Evolutionary conservation across 2,888 invertebrate genomes (phyloP).

Genomic region (Ferrisia virgata): DNA sequence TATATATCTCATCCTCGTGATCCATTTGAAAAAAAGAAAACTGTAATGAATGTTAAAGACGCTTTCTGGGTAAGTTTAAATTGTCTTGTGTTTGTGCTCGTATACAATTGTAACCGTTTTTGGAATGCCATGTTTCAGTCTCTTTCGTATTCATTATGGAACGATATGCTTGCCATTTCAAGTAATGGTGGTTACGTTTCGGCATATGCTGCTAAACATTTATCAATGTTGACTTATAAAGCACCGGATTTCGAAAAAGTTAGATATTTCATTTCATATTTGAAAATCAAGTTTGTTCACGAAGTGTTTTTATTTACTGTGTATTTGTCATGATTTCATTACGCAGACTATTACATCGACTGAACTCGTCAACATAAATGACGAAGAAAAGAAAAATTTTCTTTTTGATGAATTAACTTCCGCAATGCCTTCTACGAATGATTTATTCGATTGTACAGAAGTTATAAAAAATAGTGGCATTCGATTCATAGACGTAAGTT

Average conservation of each 20-base stretch:
- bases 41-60: constrained; percentile 12
- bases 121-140: constrained; percentile 6
- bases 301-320: neutral
- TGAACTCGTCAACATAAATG: neutral
- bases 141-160: constrained; percentile 38
- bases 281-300: neutral
- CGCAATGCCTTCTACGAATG: neutral
- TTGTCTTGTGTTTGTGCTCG: neutral
- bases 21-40: constrained; percentile 23
- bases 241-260: constrained; percentile 37
- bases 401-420: neutral
- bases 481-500: constrained; percentile 33
- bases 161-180: constrained; percentile 22
- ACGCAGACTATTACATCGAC: constrained; percentile 19
- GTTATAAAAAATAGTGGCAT: neutral
- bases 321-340: neutral
- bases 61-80: constrained; percentile 25
- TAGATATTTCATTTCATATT: neutral
- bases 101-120: neutral
- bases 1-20: constrained; percentile 26
- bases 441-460: neutral
- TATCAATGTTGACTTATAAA: constrained; percentile 13
- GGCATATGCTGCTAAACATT: constrained; percentile 25
- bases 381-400: neutral
- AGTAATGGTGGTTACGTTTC: constrained; percentile 29